phyloP scores from a whole-genome alignment of 2,113 vertebrate species.

The Myiagra hebetior region DNA sequence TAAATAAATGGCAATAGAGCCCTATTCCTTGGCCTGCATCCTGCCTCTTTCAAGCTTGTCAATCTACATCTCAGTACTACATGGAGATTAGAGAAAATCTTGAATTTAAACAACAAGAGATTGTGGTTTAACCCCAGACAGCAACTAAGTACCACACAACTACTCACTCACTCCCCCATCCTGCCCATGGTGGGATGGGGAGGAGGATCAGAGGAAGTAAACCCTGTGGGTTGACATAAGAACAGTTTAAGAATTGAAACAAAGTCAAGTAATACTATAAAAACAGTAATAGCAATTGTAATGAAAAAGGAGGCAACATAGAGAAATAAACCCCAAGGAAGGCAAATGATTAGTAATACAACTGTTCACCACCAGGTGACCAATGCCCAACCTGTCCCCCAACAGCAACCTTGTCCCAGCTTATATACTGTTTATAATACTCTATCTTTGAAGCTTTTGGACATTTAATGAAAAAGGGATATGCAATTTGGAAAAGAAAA shows the following conservation, averaged over 20 bases:
- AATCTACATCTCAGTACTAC: neutral
- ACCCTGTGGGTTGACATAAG: rapidly evolving
- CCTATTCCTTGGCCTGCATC: neutral
- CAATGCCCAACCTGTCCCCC: neutral
- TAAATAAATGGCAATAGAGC: neutral
- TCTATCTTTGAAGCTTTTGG: neutral
- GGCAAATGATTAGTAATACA: neutral
- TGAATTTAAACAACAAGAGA: neutral
- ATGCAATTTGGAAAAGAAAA: neutral
- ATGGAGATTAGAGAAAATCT: neutral
- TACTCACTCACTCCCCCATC: rapidly evolving
- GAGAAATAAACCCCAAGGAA: neutral
- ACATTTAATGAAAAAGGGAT: neutral
- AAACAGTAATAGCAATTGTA: neutral
- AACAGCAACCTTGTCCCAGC: neutral
- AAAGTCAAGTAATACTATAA: neutral
- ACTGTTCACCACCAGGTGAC: neutral
- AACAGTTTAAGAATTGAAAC: neutral
- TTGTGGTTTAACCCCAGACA: neutral
- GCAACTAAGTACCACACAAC: neutral
- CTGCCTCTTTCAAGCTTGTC: neutral
- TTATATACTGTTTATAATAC: neutral
- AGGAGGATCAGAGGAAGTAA: neutral
- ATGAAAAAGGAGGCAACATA: neutral
- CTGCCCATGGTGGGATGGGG: rapidly evolving